phyloP scores from a whole-genome alignment of 1,140 invertebrate species.

The Metopolophium dirhodum region DNA sequence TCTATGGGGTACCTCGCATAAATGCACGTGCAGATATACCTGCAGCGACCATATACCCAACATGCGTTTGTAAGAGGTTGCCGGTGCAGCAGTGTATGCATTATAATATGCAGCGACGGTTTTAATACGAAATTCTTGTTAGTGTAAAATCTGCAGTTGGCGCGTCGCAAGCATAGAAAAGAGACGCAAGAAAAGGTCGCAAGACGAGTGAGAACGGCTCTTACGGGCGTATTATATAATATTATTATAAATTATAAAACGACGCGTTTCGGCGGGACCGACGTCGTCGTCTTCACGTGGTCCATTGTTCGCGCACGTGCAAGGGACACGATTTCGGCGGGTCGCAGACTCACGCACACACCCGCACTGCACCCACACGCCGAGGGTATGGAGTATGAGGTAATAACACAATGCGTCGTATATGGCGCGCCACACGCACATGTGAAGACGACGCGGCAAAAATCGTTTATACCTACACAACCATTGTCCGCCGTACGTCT shows the following conservation, averaged over 20 bases:
- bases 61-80: not conserved
- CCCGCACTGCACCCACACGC: not conserved
- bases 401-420: not conserved
- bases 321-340: slow-evolving; percentile 26
- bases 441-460: not conserved
- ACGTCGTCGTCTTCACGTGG: not conserved
- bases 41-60: too few species aligned
- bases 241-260: not conserved
- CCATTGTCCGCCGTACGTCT: slow-evolving; percentile 22
- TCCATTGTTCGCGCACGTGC: slow-evolving; percentile 43
- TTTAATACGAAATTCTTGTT: not conserved
- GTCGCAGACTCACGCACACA: not conserved
- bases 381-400: not conserved
- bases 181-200: too few species aligned
- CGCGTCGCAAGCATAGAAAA: too few species aligned
- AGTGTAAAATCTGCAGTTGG: not conserved
- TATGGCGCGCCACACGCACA: not conserved
- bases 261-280: slow-evolving; percentile 29
- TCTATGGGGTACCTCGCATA: too few species aligned
- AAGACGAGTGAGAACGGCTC: not conserved
- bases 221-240: not conserved
- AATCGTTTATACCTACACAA: not conserved
- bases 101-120: not conserved
- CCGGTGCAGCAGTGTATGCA: not conserved
- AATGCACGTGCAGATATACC: too few species aligned